Conservation (phyloP, 30 jellyfish, hydroid and myxozoan genomes). For the Calvadosia cruxmelitensis region DNA sequence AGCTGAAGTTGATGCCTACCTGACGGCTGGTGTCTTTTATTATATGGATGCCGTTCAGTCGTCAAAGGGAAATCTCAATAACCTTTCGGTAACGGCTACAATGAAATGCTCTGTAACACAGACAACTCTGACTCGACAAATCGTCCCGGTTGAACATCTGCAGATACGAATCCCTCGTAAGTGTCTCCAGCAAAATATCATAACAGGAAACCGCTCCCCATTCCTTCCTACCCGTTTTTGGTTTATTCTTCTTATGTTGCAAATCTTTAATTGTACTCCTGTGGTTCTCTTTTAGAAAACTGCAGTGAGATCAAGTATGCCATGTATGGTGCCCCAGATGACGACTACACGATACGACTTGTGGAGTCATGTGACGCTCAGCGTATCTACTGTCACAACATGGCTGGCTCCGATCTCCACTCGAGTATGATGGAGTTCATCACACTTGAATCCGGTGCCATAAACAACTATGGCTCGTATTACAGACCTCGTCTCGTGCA, state of each 20-base stretch:
- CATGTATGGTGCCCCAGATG: constrained; percentile 59
- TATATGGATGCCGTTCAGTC: constrained; percentile 54
- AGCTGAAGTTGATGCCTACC: constrained; percentile 15
- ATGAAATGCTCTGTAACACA: not conserved
- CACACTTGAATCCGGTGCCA: constrained; percentile 64
- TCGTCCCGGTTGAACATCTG: not conserved
- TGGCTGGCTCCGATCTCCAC: constrained; percentile 35
- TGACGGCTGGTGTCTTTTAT: constrained; percentile 57
- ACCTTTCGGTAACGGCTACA: not conserved
- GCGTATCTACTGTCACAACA: constrained; percentile 56
- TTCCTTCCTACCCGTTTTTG: too few species aligned
- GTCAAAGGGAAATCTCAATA: constrained; percentile 38
- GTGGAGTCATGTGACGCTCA: constrained; percentile 45
- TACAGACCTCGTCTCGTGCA: constrained; percentile 66
- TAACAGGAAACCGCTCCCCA: too few species aligned
- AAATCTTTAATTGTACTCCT: not conserved
- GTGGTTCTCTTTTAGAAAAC: constrained; percentile 27
- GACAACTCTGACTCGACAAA: not conserved
- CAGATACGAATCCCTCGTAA: not conserved
- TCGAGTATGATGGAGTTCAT: constrained; percentile 49
- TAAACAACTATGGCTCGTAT: constrained; percentile 52
- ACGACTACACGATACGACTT: constrained; percentile 62
- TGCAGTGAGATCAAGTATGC: constrained; percentile 42
- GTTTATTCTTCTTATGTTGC: too few species aligned
- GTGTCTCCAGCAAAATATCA: not conserved